Evolutionary conservation across 2,113 vertebrate species (phyloP), one percentile per base, ranked within the genome.

Genomic region (Microcebus jonahi): DNA sequence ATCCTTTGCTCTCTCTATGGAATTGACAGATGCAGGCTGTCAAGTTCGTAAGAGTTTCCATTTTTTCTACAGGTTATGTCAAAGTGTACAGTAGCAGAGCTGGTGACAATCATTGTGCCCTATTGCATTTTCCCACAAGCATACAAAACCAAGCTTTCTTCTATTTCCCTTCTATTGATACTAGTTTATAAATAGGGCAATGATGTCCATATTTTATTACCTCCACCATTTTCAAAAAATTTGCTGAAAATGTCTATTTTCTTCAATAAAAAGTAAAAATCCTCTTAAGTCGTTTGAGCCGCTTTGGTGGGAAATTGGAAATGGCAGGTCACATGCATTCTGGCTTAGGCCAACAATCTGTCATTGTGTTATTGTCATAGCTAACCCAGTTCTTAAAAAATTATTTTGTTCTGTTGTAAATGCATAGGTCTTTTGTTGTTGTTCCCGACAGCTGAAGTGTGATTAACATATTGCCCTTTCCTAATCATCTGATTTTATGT

Each of bases 231-330:
- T 75, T 76, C 25, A 34, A 18, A 13, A 20, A 71, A 75, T 82
- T 88, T 67, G 4, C 18, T 57, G 23, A 55, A 31, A 12, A 29
- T 63, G 25, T 68, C 27, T 34, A 27, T 87, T 55, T 73, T 67
- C 29, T 82, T 75, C 36, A 92, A 9, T n/a, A 83, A 76, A 92
- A 87, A 29, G 36, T 23, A 15, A 75, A 89, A 84, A 42, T 68
- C 31, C 25, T 53, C 42, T 70, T 84, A 27, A 1, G 15, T 77
- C 42, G 45, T 42, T 27, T 83, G 36, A 57, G 6, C 1, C 12
- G 12, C 39, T 50, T 57, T 59, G 0, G 29, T 76, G 34, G 48
- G 48, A 82, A 71, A 53, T 21, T 6, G 29, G 18, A 73, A 31
- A 67, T 29, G n/a, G 15, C 14, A 36, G 34, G 25, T 85, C 7